Percentiles rank a stretch among this genome's conserved stretches.
These are phyloP conservation scores for Augiades crinisus DNA, from an alignment of 2,888 invertebrate genomes.

Conservation along the genomic window DNA sequence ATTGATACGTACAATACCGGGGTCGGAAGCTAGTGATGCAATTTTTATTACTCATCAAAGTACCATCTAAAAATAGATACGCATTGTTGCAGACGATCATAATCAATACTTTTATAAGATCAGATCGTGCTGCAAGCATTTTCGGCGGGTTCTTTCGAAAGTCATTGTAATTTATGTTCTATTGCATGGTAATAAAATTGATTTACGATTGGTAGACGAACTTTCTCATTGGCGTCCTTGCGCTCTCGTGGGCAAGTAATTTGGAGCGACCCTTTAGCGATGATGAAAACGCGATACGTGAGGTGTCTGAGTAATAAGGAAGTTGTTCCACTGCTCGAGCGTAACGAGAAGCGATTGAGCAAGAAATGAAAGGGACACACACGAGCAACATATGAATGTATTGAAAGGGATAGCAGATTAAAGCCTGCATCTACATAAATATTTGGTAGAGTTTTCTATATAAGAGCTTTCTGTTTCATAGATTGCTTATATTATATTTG, in stretches of 20 bases:
- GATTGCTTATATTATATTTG: too few species aligned
- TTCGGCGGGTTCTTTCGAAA: conserved; percentile 12
- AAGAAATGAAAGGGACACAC: too few species aligned
- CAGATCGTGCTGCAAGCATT: conserved; percentile 34
- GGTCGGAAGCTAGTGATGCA: too few species aligned
- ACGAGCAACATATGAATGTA: too few species aligned
- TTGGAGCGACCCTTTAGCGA: conserved; percentile 33
- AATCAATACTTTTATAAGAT: conserved; percentile 45
- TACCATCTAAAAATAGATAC: conserved; percentile 41
- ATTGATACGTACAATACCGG: too few species aligned
- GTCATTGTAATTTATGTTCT: conserved; percentile 8
- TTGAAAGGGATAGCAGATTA: too few species aligned
- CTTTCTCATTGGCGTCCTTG: conserved; percentile 26
- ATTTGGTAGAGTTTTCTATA: too few species aligned
- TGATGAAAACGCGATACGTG: conserved; percentile 63
- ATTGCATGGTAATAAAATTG: conserved; percentile 22
- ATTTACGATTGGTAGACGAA: conserved; percentile 15
- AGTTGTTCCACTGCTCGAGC: not conserved
- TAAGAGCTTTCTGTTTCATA: too few species aligned
- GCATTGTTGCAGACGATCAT: conserved; percentile 47
- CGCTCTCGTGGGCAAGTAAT: conserved; percentile 22
- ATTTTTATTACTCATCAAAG: too few species aligned
- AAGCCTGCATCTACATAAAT: too few species aligned
- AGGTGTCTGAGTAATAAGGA: conserved; percentile 31
- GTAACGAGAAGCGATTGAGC: not conserved